Evolutionary conservation across 2,113 vertebrate genomes (phyloP), one percentile per base, ranked within the genome.

Genomic region (Clarias magur): DNA sequence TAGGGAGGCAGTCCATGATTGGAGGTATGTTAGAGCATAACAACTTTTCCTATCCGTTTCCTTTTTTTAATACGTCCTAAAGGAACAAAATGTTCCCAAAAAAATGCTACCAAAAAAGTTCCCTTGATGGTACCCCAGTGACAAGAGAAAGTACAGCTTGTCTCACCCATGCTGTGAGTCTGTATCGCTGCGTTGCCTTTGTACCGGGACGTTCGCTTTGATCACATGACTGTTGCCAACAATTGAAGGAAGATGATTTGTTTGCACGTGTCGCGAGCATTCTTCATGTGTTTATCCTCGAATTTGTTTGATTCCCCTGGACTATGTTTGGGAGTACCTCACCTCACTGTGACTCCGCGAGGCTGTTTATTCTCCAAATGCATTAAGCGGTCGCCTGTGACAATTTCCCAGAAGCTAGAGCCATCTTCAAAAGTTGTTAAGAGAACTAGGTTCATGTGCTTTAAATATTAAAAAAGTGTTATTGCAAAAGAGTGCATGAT

Each of bases 211-310:
- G 67, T 38, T 79, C 15, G 54, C 84, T 80, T 84, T 67, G 70
- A 79, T 70, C 76, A 68, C 68, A 80, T 86, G 84, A 59, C 34
- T 76, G 72, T 42, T 27, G 73, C 21, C 65, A 84, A 86, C 81
- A 90, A 86, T 87, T 56, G 82, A 11, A 78, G 85, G 87, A 86
- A 86, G 87, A 86, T 23, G 21, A 62, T 65, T 42, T 76, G n/a
- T 86, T 80, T 57, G 54, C 79, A 53, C 54, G 59, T 21, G 27
- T 53, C 65, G 57, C 53, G 65, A 84, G 13, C 38, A 76, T 88
- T 88, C 75, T 19, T 84, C 30, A 27, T 78, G 85, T 87, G 60
- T 90, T 86, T 88, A 48, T 81, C 25, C 76, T 86, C 78, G 23
- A 8, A 38, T 83, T 83, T 83, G 70, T 83, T 83, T 76, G 80